Base-by-base conservation (phyloP, 2,888 invertebrate species). In the Blomia tropicalis region DNA sequence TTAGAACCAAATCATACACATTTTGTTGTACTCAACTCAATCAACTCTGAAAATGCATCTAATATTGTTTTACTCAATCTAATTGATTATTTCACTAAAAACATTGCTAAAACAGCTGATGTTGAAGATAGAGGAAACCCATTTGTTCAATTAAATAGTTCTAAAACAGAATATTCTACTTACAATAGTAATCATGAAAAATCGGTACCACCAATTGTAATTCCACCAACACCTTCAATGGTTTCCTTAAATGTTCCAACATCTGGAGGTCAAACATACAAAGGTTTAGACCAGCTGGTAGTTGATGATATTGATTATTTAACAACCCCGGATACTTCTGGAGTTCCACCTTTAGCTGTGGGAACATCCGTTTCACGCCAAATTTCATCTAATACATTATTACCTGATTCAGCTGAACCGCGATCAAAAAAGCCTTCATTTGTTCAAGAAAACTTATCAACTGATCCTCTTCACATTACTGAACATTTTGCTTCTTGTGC, bases 1-100 rank as follows among this genome's bases (percentile, higher is more conserved):
- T 65, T 73, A 11, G 73, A 73, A 63, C 71, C 72, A 4, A 70
- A 72, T 65, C 73, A 74, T 66, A 71, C 72, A 23, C 73, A 73
- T 66, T 73, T 71, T 60, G 66, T 73, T 4, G 66, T 73, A 4
- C 68, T 71, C 4, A 23, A 56, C 14, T 27, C n/a, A 19, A 14
- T 23, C 11, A 56, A 56, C 23, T 56, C 56, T 22, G 56, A 56
- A n/a, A 27, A 23, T 36, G 25, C 11, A 14, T 30, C 25, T 36
- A 56, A 56, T 56, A 14, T 25, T 11, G 2, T 56, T 3, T 19
- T 56, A 30, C 25, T 56, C 29, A 56, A 56, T 25, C 11, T 56
- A n/a, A 56, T 56, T 56, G 56, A 56, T 36, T 29, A 56, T 25
- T 7, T 56, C 14, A 56, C 56, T 4, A 56, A 56, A 36, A 3